Conservation (phyloP, 2,888 invertebrate genomes). For the Desoria tigrina region DNA sequence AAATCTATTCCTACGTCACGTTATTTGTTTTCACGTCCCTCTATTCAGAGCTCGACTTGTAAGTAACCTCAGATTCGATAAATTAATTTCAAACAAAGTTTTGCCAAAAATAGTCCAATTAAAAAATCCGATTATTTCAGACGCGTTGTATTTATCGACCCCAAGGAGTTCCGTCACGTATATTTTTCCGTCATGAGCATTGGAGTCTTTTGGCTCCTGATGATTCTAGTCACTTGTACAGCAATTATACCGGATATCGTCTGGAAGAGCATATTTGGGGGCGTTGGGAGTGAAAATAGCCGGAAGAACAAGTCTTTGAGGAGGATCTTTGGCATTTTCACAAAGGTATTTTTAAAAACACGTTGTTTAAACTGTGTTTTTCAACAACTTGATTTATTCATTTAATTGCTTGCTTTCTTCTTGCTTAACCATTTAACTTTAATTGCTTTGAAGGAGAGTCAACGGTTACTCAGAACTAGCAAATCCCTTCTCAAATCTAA, state of each 20-base stretch:
- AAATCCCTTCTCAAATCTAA: too few species aligned
- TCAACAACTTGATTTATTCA: too few species aligned
- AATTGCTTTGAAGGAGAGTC: too few species aligned
- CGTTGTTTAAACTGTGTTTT: too few species aligned
- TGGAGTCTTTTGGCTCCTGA: slow-evolving; percentile 65
- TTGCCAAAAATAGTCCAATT: neutral
- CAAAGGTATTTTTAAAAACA: slow-evolving; percentile 27
- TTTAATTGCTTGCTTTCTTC: too few species aligned
- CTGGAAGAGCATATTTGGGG: slow-evolving; percentile 23
- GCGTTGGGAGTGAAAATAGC: slow-evolving; percentile 32
- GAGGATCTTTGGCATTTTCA: slow-evolving; percentile 26
- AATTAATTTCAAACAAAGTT: slow-evolving; percentile 8
- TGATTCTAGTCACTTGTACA: slow-evolving; percentile 60
- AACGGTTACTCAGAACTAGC: too few species aligned
- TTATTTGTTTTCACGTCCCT: slow-evolving; percentile 63
- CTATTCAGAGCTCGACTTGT: slow-evolving; percentile 66
- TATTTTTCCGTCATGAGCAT: slow-evolving; percentile 65
- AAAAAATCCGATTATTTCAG: neutral
- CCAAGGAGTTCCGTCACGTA: slow-evolving; percentile 54
- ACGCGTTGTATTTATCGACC: slow-evolving; percentile 16
- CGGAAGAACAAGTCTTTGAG: slow-evolving; percentile 9
- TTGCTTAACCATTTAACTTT: too few species aligned
- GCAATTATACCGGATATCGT: slow-evolving; percentile 64
- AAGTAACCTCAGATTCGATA: slow-evolving; percentile 57
- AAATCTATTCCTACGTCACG: slow-evolving; percentile 62